Percentiles rank a stretch among this genome's conserved stretches.
These are phyloP conservation scores for Drymonia ruficornis DNA, from an alignment of 2,888 invertebrate genomes.

Conservation along the genomic window DNA sequence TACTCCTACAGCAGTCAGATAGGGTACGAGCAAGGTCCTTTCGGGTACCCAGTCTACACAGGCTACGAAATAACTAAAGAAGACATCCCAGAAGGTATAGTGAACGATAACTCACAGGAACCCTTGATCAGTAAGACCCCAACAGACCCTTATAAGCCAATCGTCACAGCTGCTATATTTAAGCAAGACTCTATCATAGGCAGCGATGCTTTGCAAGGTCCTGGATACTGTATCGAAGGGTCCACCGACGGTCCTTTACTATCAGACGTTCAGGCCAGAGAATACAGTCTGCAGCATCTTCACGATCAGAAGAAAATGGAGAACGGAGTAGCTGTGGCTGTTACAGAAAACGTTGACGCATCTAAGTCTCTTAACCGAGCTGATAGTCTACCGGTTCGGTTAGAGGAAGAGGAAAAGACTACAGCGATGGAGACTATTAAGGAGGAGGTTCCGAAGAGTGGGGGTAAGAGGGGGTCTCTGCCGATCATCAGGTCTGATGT, in stretches of 20 bases:
- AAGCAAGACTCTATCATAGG: slow-evolving; percentile 86
- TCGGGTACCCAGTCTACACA: slow-evolving; percentile 87
- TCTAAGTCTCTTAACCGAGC: slow-evolving; percentile 78
- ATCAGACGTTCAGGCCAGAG: slow-evolving; percentile 80
- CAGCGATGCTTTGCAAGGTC: slow-evolving; percentile 71
- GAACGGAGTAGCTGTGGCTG: slow-evolving; percentile 68
- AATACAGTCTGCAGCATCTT: slow-evolving; percentile 72
- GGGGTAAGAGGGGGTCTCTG: slow-evolving; percentile 71
- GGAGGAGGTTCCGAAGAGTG: slow-evolving; percentile 67
- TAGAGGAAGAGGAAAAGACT: slow-evolving; percentile 72
- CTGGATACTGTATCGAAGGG: slow-evolving; percentile 79
- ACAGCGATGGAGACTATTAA: slow-evolving; percentile 65
- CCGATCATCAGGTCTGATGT: slow-evolving; percentile 78
- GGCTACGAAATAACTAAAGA: slow-evolving; percentile 82
- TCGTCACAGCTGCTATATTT: slow-evolving; percentile 89
- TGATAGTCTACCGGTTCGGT: slow-evolving; percentile 83
- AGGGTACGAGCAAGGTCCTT: slow-evolving; percentile 90
- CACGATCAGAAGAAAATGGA: slow-evolving; percentile 73
- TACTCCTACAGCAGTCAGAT: slow-evolving; percentile 93
- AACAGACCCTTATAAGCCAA: slow-evolving; percentile 85
- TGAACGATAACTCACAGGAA: slow-evolving; percentile 76
- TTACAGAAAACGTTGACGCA: slow-evolving; percentile 66
- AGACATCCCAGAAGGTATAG: slow-evolving; percentile 61
- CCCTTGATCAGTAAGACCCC: slow-evolving; percentile 77
- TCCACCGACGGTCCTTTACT: slow-evolving; percentile 79